Evolutionary conservation across 2,888 invertebrate species (phyloP), one percentile per base, ranked within the genome.

Genomic region (Leptodirus hochenwartii): DNA sequence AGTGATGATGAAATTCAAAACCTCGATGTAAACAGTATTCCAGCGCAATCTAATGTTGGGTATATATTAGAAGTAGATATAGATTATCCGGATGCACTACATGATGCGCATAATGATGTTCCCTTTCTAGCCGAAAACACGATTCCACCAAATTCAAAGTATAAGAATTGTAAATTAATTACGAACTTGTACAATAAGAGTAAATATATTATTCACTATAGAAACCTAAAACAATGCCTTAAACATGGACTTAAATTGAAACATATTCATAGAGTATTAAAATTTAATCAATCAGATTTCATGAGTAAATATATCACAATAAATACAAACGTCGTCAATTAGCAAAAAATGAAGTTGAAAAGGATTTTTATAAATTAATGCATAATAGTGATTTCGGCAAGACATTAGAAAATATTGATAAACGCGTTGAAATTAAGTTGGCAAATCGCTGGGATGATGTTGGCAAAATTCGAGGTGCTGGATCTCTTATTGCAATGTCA

Each of bases 321-420:
- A 15, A 37, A 37, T 24, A 34, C 36, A 3, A n/a, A 15, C 6
- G 17, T 25, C 26, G 34, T 8, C 22, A 31, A 8, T 3, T 14
- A 3, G 27, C 34, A 10, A 12, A 11, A 29, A 34, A 32, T 17
- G 29, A 28, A 17, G 36, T 36, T 29, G 34, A 32, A n/a, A 38
- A 30, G 28, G 29, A 34, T 27, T 46, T 47, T 11, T 34, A 27
- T 27, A 36, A 56, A 41, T 32, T 50, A 13, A 43, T 51, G 45
- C 50, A 50, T 32, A 51, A 55, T 35, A 33, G 38, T 1, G 37
- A 42, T 3, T 44, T 36, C 27, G 44, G 40, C 5, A 55, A 53
- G 42, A 50, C 50, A 2, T 53, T 56, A 46, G 54, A 54, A 39
- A 56, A 56, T 42, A 47, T 51, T 8, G 36, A 47, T 17, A 54